A percentile compares a stretch with the other conserved stretches of the same genome.
These are phyloP conservation scores for Trichacis sp. DNA, from an alignment of 2,888 invertebrate species.

Conservation along the genomic window DNA sequence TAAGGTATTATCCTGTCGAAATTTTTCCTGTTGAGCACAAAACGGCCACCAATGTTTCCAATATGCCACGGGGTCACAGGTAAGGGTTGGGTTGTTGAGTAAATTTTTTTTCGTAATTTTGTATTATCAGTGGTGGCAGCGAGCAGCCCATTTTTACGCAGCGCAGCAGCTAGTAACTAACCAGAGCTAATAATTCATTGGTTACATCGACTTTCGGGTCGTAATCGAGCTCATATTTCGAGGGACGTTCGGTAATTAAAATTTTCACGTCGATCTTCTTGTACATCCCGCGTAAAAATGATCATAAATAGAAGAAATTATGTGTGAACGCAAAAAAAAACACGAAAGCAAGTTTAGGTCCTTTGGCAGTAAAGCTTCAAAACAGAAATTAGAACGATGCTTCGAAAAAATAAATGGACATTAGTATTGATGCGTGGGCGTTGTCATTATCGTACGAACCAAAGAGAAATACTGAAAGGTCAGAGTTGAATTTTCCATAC, in stretches of 20 bases:
- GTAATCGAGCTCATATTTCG: neutral
- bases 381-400: neutral
- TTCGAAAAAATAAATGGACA: neutral
- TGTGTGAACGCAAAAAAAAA: too few relatives aligned
- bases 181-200: slow-evolving; percentile 41
- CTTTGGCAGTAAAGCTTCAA: too few relatives aligned
- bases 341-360: too few relatives aligned
- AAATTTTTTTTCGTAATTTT: slow-evolving; percentile 10
- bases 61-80: neutral
- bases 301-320: too few relatives aligned
- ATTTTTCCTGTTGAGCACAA: neutral
- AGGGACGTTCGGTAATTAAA: neutral
- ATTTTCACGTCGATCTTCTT: too few relatives aligned
- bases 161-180: slow-evolving; percentile 65
- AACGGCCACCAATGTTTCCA: neutral
- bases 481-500: neutral
- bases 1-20: slow-evolving; percentile 7
- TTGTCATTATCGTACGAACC: neutral
- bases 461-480: neutral
- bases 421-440: neutral
- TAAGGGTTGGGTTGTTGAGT: neutral
- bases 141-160: slow-evolving; percentile 60
- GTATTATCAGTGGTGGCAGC: slow-evolving; percentile 65
- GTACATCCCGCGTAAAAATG: too few relatives aligned
- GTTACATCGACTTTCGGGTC: neutral